Evolutionary conservation across 1,140 invertebrate species (phyloP).

Genomic region (Drosophila athabasca): DNA sequence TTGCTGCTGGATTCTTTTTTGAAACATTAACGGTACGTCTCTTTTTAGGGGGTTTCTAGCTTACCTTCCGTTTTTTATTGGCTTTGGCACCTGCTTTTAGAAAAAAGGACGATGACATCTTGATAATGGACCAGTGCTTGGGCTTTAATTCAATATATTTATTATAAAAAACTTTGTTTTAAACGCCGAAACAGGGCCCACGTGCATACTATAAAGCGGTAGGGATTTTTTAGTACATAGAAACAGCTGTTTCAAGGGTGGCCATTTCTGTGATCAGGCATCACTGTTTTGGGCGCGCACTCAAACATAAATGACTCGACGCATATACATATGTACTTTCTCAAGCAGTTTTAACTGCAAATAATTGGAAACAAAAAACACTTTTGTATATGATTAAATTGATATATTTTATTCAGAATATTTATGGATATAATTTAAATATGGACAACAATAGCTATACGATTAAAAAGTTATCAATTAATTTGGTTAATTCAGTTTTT

Average conservation of each 20-base stretch:
- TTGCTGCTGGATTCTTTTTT: conserved; percentile 75
- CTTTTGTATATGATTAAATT: too few species aligned
- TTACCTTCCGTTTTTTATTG: conserved; percentile 85
- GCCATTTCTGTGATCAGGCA: too few species aligned
- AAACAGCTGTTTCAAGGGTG: conserved; percentile 33
- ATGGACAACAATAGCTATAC: conserved; percentile 10
- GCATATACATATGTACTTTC: too few species aligned
- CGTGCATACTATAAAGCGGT: conserved; percentile 57
- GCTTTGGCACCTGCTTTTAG: conserved; percentile 85
- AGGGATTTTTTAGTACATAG: conserved; percentile 35
- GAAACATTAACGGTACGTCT: conserved; percentile 19
- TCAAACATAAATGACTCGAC: too few species aligned
- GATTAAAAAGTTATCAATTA: conserved; percentile 10
- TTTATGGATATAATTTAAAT: neutral
- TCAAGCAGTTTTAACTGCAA: too few species aligned
- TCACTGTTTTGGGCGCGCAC: neutral
- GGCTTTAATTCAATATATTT: conserved; percentile 38
- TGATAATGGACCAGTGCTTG: neutral
- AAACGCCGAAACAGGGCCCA: conserved; percentile 45
- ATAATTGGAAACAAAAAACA: too few species aligned
- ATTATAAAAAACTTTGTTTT: conserved; percentile 32
- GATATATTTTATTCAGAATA: too few species aligned
- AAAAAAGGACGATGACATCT: conserved; percentile 86
- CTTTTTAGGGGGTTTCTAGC: neutral
- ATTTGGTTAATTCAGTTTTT: conserved; percentile 38